A percentile compares a stretch with the other conserved stretches of the same genome.
phyloP scores from a whole-genome alignment of 2,113 vertebrate genomes.

The Campylorhamphus procurvoides region DNA sequence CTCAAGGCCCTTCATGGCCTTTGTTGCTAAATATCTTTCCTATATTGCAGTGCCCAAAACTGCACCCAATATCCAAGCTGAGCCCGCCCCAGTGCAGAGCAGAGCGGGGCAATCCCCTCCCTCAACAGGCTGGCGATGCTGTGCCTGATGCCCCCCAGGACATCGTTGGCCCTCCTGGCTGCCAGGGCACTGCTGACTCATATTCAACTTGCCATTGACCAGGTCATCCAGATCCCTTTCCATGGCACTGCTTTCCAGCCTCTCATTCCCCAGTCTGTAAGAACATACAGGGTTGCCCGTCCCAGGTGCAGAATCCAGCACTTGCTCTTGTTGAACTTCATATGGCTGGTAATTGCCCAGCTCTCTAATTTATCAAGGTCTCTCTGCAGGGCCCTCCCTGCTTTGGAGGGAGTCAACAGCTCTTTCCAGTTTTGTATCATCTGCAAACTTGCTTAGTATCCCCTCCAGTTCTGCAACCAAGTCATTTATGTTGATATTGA shows the following conservation, averaged over 20 bases:
- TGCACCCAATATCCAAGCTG: background rate
- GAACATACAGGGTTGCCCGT: background rate
- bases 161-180: background rate
- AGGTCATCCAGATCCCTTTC: background rate
- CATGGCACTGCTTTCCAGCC: background rate
- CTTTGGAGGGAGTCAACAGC: background rate
- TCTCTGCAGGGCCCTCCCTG: background rate
- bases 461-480: background rate
- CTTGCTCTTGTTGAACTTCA: background rate
- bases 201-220: background rate
- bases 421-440: background rate
- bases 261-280: background rate
- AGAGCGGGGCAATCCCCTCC: background rate
- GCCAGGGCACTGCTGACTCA: background rate
- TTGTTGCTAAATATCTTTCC: background rate
- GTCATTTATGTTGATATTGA: background rate
- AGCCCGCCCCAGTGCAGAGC: background rate
- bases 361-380: background rate
- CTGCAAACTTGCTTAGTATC: background rate
- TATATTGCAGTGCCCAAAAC: background rate
- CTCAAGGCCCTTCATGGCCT: background rate
- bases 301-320: background rate
- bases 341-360: background rate
- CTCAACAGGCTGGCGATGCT: fast-evolving
- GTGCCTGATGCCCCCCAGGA: background rate